Conservation (phyloP, 2,888 invertebrate genomes). For the Zhengitettix transpicula region DNA sequence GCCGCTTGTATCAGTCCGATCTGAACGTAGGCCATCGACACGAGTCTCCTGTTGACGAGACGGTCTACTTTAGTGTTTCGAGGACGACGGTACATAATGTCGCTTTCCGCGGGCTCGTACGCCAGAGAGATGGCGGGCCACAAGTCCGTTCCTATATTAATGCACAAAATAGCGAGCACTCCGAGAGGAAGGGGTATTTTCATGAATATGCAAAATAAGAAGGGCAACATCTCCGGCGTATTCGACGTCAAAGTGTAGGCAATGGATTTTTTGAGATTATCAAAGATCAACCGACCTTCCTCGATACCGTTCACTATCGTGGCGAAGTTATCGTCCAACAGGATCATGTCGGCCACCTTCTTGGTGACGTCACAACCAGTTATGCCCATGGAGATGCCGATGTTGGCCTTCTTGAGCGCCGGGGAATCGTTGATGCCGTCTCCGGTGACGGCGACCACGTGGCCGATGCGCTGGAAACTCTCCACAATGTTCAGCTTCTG, state of each 20-base stretch:
- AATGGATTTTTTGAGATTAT: slow-evolving; percentile 35
- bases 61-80: slow-evolving; percentile 5
- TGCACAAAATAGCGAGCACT: slow-evolving; percentile 33
- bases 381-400: slow-evolving; percentile 32
- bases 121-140: slow-evolving; percentile 12
- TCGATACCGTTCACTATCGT: slow-evolving; percentile 33
- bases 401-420: slow-evolving; percentile 34
- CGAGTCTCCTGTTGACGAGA: slow-evolving; percentile 6
- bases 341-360: slow-evolving; percentile 29
- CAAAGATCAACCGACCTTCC: slow-evolving; percentile 33
- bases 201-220: slow-evolving; percentile 27
- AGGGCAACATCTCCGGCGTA: slow-evolving; percentile 32
- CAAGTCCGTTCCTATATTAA: slow-evolving; percentile 32
- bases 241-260: slow-evolving; percentile 33
- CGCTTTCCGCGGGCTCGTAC: slow-evolving; percentile 13
- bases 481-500: slow-evolving; percentile 48
- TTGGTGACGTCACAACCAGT: slow-evolving; percentile 35
- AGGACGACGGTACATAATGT: slow-evolving; percentile 10
- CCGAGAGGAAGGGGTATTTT: slow-evolving; percentile 31
- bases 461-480: slow-evolving; percentile 30
- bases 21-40: slow-evolving; percentile 7
- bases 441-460: slow-evolving; percentile 35
- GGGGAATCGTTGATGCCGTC: slow-evolving; percentile 37
- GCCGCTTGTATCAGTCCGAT: slow-evolving; percentile 7
- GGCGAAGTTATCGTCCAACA: slow-evolving; percentile 33